Evolutionary conservation across 2,113 vertebrate species (phyloP).

Genomic region (Tupaia chinensis): DNA sequence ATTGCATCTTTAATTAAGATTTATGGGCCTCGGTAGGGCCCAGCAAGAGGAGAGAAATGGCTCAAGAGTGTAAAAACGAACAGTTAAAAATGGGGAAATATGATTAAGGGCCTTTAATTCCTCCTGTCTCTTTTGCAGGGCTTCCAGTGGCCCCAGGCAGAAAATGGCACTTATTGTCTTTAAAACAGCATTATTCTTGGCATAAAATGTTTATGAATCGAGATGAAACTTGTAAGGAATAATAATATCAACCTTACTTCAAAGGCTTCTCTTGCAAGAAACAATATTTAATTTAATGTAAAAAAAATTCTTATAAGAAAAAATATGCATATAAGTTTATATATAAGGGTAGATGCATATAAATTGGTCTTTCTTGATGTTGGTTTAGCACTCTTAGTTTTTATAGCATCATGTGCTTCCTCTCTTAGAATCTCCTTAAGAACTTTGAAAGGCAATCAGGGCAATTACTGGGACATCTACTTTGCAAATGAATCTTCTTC

Average conservation of each 20-base stretch:
- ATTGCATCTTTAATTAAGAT: constrained; percentile 88
- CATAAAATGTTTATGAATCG: constrained; percentile 89
- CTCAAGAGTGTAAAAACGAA: constrained; percentile 84
- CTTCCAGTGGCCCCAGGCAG: constrained; percentile 86
- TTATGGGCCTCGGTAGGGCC: constrained; percentile 83
- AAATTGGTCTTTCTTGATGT: not conserved
- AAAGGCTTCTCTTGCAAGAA: constrained; percentile 85
- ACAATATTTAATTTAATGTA: constrained; percentile 84
- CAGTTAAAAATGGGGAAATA: constrained; percentile 87
- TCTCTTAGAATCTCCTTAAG: not conserved
- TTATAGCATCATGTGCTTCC: not conserved
- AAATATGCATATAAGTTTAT: constrained; percentile 15
- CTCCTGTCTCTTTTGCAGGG: constrained; percentile 83
- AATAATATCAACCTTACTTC: constrained; percentile 86
- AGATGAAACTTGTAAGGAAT: constrained; percentile 88
- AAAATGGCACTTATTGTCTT: constrained; percentile 88
- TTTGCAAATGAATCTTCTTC: constrained; percentile 25
- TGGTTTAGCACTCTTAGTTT: not conserved
- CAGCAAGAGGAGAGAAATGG: constrained; percentile 84
- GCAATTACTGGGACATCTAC: not conserved
- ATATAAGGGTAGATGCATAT: not conserved
- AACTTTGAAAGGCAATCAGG: not conserved
- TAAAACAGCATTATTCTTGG: constrained; percentile 88
- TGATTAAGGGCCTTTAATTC: constrained; percentile 90
- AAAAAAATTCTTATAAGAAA: constrained; percentile 62